These are phyloP conservation scores for Phorcus lineatus DNA, from an alignment of 2,888 invertebrate species.

Conservation along the genomic window DNA sequence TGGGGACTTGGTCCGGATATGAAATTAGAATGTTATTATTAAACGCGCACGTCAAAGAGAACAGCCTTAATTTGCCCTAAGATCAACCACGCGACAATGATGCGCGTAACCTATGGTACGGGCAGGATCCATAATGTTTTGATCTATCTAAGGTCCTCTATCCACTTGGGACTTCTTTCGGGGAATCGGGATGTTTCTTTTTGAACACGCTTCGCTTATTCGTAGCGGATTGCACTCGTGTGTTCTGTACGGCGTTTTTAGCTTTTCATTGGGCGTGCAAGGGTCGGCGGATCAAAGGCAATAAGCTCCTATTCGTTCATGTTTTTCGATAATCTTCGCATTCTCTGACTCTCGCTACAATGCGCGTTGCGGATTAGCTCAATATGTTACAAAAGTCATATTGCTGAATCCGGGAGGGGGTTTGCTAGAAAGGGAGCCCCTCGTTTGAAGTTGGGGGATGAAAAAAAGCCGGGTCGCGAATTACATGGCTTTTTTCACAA, in stretches of 20 bases:
- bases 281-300: not conserved
- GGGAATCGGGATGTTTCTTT: no score
- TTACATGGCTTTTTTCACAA: not conserved
- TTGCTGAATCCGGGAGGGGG: not conserved
- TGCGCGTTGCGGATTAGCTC: not conserved
- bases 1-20: not conserved
- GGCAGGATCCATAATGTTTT: no score
- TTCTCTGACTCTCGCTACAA: not conserved
- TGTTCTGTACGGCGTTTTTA: not conserved
- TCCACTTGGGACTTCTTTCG: no score
- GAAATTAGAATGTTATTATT: not conserved
- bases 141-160: no score
- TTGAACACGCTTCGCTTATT: not conserved
- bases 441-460: not conserved
- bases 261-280: not conserved
- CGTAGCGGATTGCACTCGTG: not conserved
- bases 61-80: no score
- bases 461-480: not conserved
- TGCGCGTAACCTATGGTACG: no score
- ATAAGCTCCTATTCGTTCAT: not conserved
- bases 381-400: conserved; percentile 12
- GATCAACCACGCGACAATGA: no score
- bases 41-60: no score
- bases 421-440: not conserved
- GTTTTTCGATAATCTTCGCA: not conserved